A percentile compares a stretch with the other conserved stretches of the same genome.
Evolutionary conservation across 2,888 invertebrate genomes (phyloP).

Genomic region (Eupithecia centaureata): DNA sequence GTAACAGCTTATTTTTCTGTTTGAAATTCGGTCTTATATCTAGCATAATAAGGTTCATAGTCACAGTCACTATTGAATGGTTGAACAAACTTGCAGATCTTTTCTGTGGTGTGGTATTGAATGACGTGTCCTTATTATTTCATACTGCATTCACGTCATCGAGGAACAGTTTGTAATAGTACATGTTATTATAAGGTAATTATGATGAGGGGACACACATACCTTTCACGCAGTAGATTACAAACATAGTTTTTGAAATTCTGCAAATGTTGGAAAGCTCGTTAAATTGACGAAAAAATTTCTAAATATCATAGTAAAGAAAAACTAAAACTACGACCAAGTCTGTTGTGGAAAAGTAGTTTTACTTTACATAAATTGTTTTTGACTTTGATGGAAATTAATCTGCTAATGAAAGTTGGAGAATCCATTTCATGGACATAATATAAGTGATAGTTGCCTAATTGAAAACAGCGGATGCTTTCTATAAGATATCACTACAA

Average conservation of each 20-base stretch:
- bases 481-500: background rate
- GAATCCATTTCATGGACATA: background rate
- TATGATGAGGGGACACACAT: background rate
- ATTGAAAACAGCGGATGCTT: slow-evolving; percentile 2
- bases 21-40: slow-evolving; percentile 39
- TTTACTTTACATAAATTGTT: background rate
- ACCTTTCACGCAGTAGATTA: background rate
- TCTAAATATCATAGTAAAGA: background rate
- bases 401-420: background rate
- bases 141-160: slow-evolving; percentile 34
- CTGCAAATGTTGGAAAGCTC: background rate
- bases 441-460: background rate
- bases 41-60: slow-evolving; percentile 47
- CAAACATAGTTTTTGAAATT: background rate
- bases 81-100: slow-evolving; percentile 39
- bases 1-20: slow-evolving; percentile 40
- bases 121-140: slow-evolving; percentile 75
- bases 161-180: slow-evolving; percentile 46
- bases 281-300: background rate
- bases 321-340: background rate
- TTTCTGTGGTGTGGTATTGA: slow-evolving; percentile 64
- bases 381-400: background rate
- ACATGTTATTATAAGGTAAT: background rate
- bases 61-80: slow-evolving; percentile 26
- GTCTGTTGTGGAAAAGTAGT: background rate